phyloP scores from a whole-genome alignment of 1,140 invertebrate species.

The Trichomalopsis sarcophagae region DNA sequence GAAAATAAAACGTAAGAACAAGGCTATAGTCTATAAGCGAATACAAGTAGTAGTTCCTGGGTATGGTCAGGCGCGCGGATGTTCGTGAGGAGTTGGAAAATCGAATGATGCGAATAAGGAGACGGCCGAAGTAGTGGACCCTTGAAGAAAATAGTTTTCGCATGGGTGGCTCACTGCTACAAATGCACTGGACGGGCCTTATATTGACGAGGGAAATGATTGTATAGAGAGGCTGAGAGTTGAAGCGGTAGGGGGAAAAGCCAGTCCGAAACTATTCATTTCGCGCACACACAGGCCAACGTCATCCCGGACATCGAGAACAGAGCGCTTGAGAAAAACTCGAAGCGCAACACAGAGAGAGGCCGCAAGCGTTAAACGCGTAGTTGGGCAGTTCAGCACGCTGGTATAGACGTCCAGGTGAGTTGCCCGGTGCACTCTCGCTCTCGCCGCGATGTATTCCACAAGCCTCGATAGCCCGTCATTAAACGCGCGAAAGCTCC shows the following conservation, averaged over 20 bases:
- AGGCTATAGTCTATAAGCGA: background rate
- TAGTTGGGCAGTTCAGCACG: slow-evolving; percentile 34
- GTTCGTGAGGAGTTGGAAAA: too few relatives aligned
- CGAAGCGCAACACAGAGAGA: background rate
- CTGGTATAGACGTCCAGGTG: slow-evolving; percentile 53
- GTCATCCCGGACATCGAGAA: too few relatives aligned
- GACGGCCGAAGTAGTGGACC: too few relatives aligned
- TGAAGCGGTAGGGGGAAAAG: too few relatives aligned
- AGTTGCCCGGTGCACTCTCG: slow-evolving; percentile 56
- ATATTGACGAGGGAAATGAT: too few relatives aligned
- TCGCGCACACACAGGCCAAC: too few relatives aligned
- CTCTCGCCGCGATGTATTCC: slow-evolving; percentile 25
- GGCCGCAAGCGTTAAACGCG: background rate
- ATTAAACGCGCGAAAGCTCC: slow-evolving; percentile 61
- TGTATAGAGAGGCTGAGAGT: too few relatives aligned
- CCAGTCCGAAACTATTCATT: too few relatives aligned
- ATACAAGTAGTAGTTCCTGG: background rate
- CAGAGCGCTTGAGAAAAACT: background rate
- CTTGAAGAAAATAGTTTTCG: too few relatives aligned
- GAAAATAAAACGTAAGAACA: background rate
- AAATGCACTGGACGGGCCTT: too few relatives aligned
- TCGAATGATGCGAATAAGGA: too few relatives aligned
- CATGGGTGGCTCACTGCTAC: too few relatives aligned
- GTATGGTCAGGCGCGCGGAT: background rate
- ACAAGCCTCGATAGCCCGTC: slow-evolving; percentile 64